Evolutionary conservation across 2,797 vertebrate species (phyloP), one percentile per base, ranked within the genome.

Genomic region (Hafferia zeledoni): DNA sequence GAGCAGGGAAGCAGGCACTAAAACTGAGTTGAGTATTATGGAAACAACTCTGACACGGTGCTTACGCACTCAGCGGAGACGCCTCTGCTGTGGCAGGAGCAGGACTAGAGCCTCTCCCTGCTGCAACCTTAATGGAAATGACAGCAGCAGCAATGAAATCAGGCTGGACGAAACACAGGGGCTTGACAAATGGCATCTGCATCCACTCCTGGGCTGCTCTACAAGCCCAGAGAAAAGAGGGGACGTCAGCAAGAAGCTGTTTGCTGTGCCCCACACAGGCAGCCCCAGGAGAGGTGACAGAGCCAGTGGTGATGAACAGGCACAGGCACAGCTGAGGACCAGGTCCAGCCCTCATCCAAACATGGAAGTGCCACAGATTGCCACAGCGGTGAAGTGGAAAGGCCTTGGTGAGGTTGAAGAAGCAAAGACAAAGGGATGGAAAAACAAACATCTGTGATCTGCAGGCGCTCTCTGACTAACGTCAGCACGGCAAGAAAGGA

Each of bases 371-470:
- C 15, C 65, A 55, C 65, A 55, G 31, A n/a, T 43, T 76, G 69
- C 77, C 80, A 35, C 8, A 3, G 72, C 1, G 0, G 9, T 53
- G 78, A 87, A 93, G 70, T 76, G 83, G 80, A 90, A 94, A 87
- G 90, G 60, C 70, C 70, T 68, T 2, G 4, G 49, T 22, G 41
- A 92, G 61, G 61, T 11, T 87, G 82, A 90, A 69, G 72, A 60
- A 87, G n/a, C 61, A 80, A 91, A 89, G 83, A 79, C 69, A 95
- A 95, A 95, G 35, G 52, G 31, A 50, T 28, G 18, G 84, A 59
- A 81, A 93, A 91, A 72, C 72, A 92, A 95, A 86, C 41, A 89
- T 86, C 79, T 91, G 81, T 1, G 0, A 83, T 75, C 57, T 75
- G 57, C 84, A 86, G 82, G 79, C 25, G 0, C 41, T 65, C 84